Evolutionary conservation across 2,113 vertebrate genomes (phyloP).

Genomic region (Oncorhynchus nerka): DNA sequence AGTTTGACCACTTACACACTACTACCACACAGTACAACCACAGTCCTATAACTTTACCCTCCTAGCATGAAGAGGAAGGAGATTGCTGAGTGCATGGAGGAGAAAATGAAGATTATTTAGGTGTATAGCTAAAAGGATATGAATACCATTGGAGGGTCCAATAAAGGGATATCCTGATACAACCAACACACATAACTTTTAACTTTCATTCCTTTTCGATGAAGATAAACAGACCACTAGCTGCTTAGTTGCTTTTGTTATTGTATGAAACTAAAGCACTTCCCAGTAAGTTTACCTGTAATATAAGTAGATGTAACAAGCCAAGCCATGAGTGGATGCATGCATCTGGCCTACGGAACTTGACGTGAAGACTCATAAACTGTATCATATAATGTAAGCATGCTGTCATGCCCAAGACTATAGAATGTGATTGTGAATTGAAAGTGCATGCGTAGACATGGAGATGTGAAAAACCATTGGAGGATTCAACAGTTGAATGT

Average conservation of each 20-base stretch:
- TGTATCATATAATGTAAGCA: not conserved
- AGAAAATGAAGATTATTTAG: not conserved
- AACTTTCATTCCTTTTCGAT: not conserved
- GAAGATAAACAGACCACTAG: slow-evolving; percentile 1
- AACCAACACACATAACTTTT: not conserved
- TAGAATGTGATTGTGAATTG: slow-evolving; percentile 17
- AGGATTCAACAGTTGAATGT: slow-evolving; percentile 33
- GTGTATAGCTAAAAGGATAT: slow-evolving; percentile 27
- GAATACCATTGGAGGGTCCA: slow-evolving; percentile 26
- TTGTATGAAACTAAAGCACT: slow-evolving; percentile 19
- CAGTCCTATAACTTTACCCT: not conserved
- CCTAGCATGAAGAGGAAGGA: slow-evolving; percentile 14
- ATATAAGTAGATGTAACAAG: slow-evolving; percentile 37
- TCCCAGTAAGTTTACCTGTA: slow-evolving; percentile 17
- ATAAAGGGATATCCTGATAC: not conserved
- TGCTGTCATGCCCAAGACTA: slow-evolving; percentile 11
- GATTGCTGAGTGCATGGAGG: not conserved
- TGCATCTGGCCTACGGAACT: slow-evolving; percentile 25
- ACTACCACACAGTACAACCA: no score
- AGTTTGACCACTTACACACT: no score
- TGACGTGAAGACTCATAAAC: slow-evolving; percentile 22
- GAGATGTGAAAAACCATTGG: slow-evolving; percentile 27
- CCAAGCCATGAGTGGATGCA: slow-evolving; percentile 19
- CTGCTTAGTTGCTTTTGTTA: slow-evolving; percentile 27
- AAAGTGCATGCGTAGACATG: slow-evolving; percentile 60